Base-by-base conservation (phyloP, 2,797 vertebrate species). In the Erpetoichthys calabaricus region DNA sequence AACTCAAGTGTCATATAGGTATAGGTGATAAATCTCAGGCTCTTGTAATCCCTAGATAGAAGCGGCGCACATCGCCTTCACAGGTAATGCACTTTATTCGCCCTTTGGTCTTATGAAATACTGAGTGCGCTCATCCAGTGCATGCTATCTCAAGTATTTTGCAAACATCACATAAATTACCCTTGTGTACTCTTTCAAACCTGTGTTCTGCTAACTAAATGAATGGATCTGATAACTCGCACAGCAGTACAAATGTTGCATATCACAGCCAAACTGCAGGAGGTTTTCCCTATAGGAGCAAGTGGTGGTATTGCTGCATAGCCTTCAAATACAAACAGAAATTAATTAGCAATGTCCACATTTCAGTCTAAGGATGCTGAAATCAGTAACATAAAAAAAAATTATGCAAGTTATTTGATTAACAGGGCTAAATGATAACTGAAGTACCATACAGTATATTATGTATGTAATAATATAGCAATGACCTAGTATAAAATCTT, bases 21-120 rank as follows among this genome's bases (percentile, higher is more conserved):
- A 59, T 58, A 55, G 57, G 53, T 45, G 57, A 62, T 47, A 62
- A 56, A 56, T 59, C 57, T 60, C 59, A 46, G 6, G 3, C n/a
- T 7, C 42, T 44, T 45, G 7, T 50, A 25, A 44, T 47, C 49
- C 54, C 57, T 45, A 10, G 56, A 25, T 51, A 43, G 60, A 47
- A 57, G 10, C 46, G 10, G 44, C 4, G 44, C 42, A 44, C 53
- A 25, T 41, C 3, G 59, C 59, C 57, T 56, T 56, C 54, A 51
- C 47, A 56, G 55, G 47, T 54, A 62, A 54, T 44, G 57, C 49
- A 45, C 53, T 62, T 56, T 59, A 52, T 56, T 53, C 8, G 54
- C 44, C 57, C 47, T 52, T 59, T 42, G 44, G 49, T 54, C 53
- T 49, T 47, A 42, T 25, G 53, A 56, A 58, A 42, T 42, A 54